These are phyloP conservation scores for Dissostichus mawsoni DNA, from an alignment of 2,113 vertebrate species.

Conservation along the genomic window DNA sequence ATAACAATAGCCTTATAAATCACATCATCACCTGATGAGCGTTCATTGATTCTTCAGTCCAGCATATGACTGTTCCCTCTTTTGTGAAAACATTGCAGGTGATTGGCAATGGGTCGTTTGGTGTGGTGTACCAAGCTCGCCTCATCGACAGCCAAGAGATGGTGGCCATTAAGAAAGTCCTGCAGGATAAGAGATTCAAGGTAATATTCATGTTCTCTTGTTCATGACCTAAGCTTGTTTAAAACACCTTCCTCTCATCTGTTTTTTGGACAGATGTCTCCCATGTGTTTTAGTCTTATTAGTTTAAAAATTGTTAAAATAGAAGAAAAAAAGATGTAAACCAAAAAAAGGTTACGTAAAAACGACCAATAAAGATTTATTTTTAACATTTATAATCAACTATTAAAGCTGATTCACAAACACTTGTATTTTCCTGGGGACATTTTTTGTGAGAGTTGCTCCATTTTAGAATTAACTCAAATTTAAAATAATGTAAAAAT, in stretches of 20 bases:
- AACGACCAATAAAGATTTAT: too few relatives aligned
- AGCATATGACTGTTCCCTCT: background rate
- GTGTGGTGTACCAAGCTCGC: constrained; percentile 93
- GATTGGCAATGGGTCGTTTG: constrained; percentile 95
- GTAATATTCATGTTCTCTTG: constrained; percentile 58
- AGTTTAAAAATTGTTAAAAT: too few relatives aligned
- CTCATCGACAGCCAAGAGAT: constrained; percentile 92
- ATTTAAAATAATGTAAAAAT: too few relatives aligned
- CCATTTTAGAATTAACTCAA: too few relatives aligned
- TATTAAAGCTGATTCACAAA: too few relatives aligned
- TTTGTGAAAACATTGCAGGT: constrained; percentile 75
- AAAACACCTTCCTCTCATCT: background rate
- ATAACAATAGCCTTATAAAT: background rate
- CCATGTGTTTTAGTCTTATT: background rate
- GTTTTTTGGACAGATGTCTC: background rate
- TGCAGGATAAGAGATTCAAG: constrained; percentile 96
- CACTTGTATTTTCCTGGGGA: too few relatives aligned
- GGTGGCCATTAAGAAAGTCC: constrained; percentile 95
- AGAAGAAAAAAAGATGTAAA: too few relatives aligned
- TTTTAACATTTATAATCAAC: too few relatives aligned
- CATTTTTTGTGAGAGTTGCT: too few relatives aligned
- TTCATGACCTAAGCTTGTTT: too few relatives aligned
- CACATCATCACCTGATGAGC: background rate
- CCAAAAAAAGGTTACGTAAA: too few relatives aligned
- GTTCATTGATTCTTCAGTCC: background rate